A percentile compares a stretch with the other conserved stretches of the same genome.
These are phyloP conservation scores for Hyposoter dolosus DNA, from an alignment of 2,888 invertebrate genomes.

Conservation along the genomic window DNA sequence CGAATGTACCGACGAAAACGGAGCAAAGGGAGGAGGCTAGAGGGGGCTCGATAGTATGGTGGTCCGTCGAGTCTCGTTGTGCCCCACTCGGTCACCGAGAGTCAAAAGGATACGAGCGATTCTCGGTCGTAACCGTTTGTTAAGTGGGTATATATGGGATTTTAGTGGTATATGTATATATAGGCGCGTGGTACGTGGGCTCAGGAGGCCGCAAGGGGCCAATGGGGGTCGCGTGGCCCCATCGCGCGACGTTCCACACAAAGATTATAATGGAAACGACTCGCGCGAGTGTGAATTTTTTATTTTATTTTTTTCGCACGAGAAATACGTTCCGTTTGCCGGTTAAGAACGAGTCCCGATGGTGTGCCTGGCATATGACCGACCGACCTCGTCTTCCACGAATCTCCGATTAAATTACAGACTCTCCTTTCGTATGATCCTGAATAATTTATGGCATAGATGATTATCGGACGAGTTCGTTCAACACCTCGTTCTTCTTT, in stretches of 20 bases:
- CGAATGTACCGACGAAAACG: neutral
- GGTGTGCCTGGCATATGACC: slow-evolving; percentile 21
- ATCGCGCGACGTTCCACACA: slow-evolving; percentile 44
- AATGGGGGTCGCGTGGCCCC: slow-evolving; percentile 65
- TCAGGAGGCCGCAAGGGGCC: slow-evolving; percentile 62
- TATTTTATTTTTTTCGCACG: slow-evolving; percentile 27
- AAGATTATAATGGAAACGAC: slow-evolving; percentile 42
- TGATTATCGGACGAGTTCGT: slow-evolving; percentile 64
- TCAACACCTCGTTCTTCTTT: slow-evolving; percentile 65
- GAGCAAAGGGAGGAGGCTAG: neutral
- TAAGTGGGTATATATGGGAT: slow-evolving; percentile 7
- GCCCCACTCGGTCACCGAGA: neutral
- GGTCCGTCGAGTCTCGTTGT: neutral
- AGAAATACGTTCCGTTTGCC: slow-evolving; percentile 10
- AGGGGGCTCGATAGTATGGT: neutral
- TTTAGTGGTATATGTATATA: slow-evolving; percentile 6
- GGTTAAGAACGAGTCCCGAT: slow-evolving; percentile 37
- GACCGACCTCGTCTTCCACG: slow-evolving; percentile 49
- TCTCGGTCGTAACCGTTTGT: slow-evolving; percentile 58
- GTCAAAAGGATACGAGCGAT: slow-evolving; percentile 32
- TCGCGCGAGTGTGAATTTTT: slow-evolving; percentile 41
- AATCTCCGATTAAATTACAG: slow-evolving; percentile 64
- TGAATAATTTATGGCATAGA: slow-evolving; percentile 63
- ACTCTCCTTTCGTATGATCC: slow-evolving; percentile 56
- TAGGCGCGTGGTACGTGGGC: slow-evolving; percentile 49